Conservation (phyloP, 2,113 vertebrate genomes). For the Actenoides lindsayi region DNA sequence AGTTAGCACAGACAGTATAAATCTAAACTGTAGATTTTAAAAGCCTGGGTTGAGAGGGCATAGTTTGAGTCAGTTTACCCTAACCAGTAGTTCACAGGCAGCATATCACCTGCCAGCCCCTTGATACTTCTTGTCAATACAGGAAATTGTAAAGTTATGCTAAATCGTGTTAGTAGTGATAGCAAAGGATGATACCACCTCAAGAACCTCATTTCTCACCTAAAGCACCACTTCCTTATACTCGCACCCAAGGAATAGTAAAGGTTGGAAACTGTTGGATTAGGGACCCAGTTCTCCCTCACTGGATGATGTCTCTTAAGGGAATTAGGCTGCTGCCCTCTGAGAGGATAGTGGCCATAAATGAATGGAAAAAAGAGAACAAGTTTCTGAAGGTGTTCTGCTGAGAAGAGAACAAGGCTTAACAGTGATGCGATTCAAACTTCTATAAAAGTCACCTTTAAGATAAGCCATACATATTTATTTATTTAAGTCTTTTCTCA, state of each 20-base stretch:
- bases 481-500: slow-evolving; percentile 56
- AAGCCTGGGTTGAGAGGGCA: background rate
- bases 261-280: background rate
- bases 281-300: background rate
- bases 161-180: background rate
- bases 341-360: background rate
- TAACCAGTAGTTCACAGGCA: background rate
- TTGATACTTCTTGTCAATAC: background rate
- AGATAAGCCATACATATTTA: slow-evolving; percentile 44
- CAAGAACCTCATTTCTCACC: too few species aligned
- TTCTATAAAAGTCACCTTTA: slow-evolving; percentile 39
- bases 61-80: background rate
- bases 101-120: background rate
- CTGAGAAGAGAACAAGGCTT: background rate
- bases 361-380: background rate
- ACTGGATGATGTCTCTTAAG: background rate
- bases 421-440: background rate
- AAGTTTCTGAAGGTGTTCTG: background rate
- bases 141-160: background rate
- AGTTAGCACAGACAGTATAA: background rate
- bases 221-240: background rate
- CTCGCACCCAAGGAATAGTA: background rate
- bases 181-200: background rate
- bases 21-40: background rate
- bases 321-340: background rate